These are phyloP conservation scores for Chironomus riparius DNA, from an alignment of 2,888 invertebrate genomes.

Conservation along the genomic window DNA sequence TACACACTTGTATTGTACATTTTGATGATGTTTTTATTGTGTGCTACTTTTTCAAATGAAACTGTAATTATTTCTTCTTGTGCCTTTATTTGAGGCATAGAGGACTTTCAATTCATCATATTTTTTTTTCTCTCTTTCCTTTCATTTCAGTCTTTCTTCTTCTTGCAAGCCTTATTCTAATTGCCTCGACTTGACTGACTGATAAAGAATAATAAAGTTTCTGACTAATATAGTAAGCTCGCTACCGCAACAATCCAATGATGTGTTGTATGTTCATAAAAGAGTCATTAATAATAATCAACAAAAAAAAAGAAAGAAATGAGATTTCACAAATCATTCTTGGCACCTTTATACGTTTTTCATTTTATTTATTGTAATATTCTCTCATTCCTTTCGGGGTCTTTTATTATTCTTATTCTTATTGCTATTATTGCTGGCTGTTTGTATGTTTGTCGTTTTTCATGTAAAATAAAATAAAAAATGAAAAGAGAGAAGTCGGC, in stretches of 20 bases:
- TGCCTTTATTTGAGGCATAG: background rate
- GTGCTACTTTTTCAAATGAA: background rate
- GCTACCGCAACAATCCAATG: background rate
- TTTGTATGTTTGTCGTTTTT: too few relatives aligned
- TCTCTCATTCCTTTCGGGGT: too few relatives aligned
- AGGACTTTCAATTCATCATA: slow-evolving; percentile 21
- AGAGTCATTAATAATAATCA: slow-evolving; percentile 27
- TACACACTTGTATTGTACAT: too few relatives aligned
- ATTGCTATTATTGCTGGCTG: too few relatives aligned
- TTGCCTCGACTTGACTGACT: background rate
- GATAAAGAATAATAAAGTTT: too few relatives aligned
- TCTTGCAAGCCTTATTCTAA: slow-evolving; percentile 4
- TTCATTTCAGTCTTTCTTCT: background rate
- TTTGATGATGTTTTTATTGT: too few relatives aligned
- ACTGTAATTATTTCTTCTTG: background rate
- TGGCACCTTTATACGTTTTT: slow-evolving; percentile 17
- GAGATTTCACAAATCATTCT: slow-evolving; percentile 26
- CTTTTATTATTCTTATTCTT: too few relatives aligned
- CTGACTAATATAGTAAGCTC: background rate
- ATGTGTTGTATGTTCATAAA: slow-evolving; percentile 12
- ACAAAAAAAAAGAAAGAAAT: slow-evolving; percentile 18
- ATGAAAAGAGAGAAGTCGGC: background rate
- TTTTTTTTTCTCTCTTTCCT: background rate
- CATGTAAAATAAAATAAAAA: too few relatives aligned
- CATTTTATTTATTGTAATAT: background rate